phyloP scores from a whole-genome alignment of 2,888 invertebrate species.

The Dryadula phaetusa region DNA sequence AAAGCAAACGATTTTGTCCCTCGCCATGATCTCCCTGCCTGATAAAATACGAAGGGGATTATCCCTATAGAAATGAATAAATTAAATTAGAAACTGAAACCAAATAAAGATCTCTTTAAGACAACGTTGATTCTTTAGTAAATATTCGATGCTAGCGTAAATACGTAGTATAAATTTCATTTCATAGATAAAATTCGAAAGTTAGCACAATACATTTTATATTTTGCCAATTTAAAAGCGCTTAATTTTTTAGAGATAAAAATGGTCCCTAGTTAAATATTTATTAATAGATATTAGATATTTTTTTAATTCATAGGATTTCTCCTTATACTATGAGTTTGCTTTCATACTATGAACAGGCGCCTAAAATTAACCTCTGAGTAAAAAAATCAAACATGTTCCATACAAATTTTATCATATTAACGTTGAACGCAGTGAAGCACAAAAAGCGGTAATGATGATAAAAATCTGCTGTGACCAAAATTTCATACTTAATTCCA shows the following conservation, averaged over 20 bases:
- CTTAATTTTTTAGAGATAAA: no score
- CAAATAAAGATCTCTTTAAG: conserved; percentile 30
- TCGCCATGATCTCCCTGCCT: conserved; percentile 35
- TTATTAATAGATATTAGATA: neutral
- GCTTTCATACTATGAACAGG: neutral
- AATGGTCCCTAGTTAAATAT: no score
- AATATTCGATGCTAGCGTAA: conserved; percentile 1
- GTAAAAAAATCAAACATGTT: no score
- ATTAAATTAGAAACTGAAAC: conserved; percentile 39
- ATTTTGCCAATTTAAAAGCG: no score
- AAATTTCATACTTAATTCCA: neutral
- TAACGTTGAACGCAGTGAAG: no score
- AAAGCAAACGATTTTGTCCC: conserved; percentile 39
- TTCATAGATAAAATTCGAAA: no score
- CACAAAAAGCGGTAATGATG: neutral
- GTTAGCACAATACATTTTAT: no score
- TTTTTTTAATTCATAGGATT: neutral
- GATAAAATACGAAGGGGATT: conserved; percentile 43
- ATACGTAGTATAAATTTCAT: no score
- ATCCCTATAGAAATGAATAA: conserved; percentile 42
- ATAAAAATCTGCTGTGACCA: neutral
- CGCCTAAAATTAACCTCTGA: no score
- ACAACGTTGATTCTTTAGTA: conserved; percentile 22
- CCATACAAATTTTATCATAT: no score
- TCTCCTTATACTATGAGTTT: neutral